phyloP scores from a whole-genome alignment of 2,797 vertebrate species.

The Champsocephalus gunnari region DNA sequence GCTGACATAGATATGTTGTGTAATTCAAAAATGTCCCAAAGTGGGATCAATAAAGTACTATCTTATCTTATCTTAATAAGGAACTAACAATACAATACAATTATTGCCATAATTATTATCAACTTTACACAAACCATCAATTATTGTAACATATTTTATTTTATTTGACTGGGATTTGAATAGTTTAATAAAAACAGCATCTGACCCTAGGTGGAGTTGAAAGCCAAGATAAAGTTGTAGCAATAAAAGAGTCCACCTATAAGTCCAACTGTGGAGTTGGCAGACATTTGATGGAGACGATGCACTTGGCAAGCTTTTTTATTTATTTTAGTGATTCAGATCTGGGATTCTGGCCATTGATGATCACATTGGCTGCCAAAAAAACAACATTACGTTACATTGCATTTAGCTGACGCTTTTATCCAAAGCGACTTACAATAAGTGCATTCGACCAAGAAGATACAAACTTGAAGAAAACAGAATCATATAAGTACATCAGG shows the following conservation, averaged over 20 bases:
- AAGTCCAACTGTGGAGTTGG: background rate
- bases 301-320: slow-evolving; percentile 5
- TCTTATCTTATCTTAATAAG: background rate
- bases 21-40: background rate
- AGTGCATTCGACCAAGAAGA: no score
- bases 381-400: no score
- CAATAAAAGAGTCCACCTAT: background rate
- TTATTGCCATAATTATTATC: no score
- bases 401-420: no score
- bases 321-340: slow-evolving; percentile 9
- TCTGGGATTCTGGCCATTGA: slow-evolving; percentile 27
- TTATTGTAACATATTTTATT: background rate
- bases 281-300: background rate
- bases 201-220: background rate
- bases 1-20: background rate
- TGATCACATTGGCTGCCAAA: slow-evolving; percentile 11
- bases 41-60: no score
- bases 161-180: background rate
- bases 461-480: no score
- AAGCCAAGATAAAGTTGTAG: background rate
- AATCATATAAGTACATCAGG: no score
- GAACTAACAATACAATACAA: background rate
- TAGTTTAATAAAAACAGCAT: background rate
- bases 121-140: background rate
- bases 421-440: no score